Conservation (phyloP, 2,888 invertebrate species). For the Operophtera brumata region DNA sequence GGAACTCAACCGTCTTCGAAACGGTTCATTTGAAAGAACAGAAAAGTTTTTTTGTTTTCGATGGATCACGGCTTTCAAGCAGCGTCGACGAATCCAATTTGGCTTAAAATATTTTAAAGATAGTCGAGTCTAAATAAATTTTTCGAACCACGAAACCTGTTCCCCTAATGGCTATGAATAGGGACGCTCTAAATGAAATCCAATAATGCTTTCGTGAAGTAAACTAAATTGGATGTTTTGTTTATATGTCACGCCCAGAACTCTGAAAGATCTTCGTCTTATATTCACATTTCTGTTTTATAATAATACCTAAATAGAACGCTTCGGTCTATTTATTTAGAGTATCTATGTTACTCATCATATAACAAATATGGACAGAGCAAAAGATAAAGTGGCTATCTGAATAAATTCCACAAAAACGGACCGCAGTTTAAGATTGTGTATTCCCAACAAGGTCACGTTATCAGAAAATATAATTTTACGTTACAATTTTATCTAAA, state of each 20-base stretch:
- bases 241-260: slow-evolving; percentile 16
- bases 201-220: slow-evolving; percentile 32
- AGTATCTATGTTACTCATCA: slow-evolving; percentile 19
- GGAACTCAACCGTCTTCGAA: slow-evolving; percentile 35
- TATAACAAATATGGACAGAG: slow-evolving; percentile 29
- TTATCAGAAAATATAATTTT: not conserved
- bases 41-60: slow-evolving; percentile 33
- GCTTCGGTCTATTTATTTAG: slow-evolving; percentile 5
- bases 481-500: not conserved
- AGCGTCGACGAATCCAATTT: slow-evolving; percentile 48
- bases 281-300: not conserved
- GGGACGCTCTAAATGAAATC: slow-evolving; percentile 40
- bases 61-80: slow-evolving; percentile 47
- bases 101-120: slow-evolving; percentile 48
- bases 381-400: slow-evolving; percentile 28
- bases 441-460: slow-evolving; percentile 43
- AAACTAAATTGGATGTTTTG: slow-evolving; percentile 24
- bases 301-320: slow-evolving; percentile 5
- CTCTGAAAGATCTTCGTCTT: not conserved
- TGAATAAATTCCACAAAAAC: slow-evolving; percentile 20
- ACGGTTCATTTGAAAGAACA: slow-evolving; percentile 40
- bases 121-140: slow-evolving; percentile 40
- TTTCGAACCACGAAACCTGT: slow-evolving; percentile 42
- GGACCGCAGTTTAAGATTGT: slow-evolving; percentile 35
- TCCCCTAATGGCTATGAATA: slow-evolving; percentile 48